Evolutionary conservation across 2,113 vertebrate genomes (phyloP), one percentile per base, ranked within the genome.

Genomic region (Barbus barbus): DNA sequence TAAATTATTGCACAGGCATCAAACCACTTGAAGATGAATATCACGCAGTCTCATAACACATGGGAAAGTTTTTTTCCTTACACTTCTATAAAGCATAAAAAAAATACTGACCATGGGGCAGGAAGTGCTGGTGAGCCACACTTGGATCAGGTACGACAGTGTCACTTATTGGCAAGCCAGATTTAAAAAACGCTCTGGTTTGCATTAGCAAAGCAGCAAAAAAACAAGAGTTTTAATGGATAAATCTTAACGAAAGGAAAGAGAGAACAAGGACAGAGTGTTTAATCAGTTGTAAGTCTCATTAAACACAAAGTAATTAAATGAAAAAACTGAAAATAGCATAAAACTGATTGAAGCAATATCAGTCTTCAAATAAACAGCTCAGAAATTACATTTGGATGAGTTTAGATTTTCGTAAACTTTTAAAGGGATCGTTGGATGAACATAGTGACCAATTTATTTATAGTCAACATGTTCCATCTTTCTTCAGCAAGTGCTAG

Each of bases 151-250:
- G 87, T 89, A 86, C 89, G 84, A 44, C 14, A 26, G 69, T 48
- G 71, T 69, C 46, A 3, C 73, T 82, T 87, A 69, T 24, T 87
- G 86, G 65, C 85, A 84, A 1, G 63, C 74, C 84, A 86, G 86
- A 92, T 92, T 90, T 90, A 79, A 91, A 89, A 83, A 75, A 87
- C 86, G 80, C 88, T 93, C 93, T 94, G 94, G 91, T 95, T 95
- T 92, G 90, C 92, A 95, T 95, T 95, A 95, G 88, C 84, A 89
- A 87, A 85, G 90, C 90, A 87, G 92, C 92, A 91, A 92, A 85
- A n/a, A 90, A 90, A 90, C 87, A 90, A 78, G 83, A 61, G 85
- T 82, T 91, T 58, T 92, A 86, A 88, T 86, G 86, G 88, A 86
- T 86, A 72, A 82, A 84, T 86, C 83, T 83, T 88, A 87, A 88